Evolutionary conservation across 2,888 invertebrate species (phyloP), one percentile per base, ranked within the genome.

Genomic region (Cosmia trapezina): DNA sequence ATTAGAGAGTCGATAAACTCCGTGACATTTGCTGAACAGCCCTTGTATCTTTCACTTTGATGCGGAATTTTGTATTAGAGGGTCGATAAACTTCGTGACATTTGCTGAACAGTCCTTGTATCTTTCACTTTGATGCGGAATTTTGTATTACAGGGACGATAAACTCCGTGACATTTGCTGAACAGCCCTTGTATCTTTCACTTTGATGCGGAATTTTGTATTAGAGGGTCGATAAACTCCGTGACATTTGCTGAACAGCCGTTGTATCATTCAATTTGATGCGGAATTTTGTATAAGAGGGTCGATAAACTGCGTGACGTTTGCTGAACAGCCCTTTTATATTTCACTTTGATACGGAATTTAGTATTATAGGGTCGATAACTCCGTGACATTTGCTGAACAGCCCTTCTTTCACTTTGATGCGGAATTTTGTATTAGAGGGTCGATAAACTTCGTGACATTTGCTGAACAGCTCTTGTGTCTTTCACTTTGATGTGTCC

Each of bases 381-480:
- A n/a, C n/a, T n/a, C n/a, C n/a, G n/a, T n/a, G n/a, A n/a, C n/a
- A n/a, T n/a, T n/a, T n/a, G n/a, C n/a, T n/a, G n/a, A n/a, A n/a
- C n/a, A n/a, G n/a, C n/a, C n/a, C n/a, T n/a, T n/a, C n/a, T n/a
- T n/a, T n/a, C n/a, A n/a, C n/a, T n/a, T n/a, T n/a, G n/a, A n/a
- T n/a, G n/a, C n/a, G n/a, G 76, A 73, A 73, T 76, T 76, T 47
- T 41, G 33, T 79, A 79, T 47, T 47, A 79, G n/a, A 78, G 43
- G 62, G 33, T 62, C 56, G 33, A 37, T 75, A 41, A 43, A 61
- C 74, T 54, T 4, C 41, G 51, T 54, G 19, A 22, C 8, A n/a
- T 56, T 41, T 43, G 33, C 33, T 53, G 8, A 4, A n/a, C 22
- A 45, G 1, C 45, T 19, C 33, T 37, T 28, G 0, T n/a, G n/a